Conservation (phyloP, 2,113 vertebrate species). For the Macrotis lagotis region DNA sequence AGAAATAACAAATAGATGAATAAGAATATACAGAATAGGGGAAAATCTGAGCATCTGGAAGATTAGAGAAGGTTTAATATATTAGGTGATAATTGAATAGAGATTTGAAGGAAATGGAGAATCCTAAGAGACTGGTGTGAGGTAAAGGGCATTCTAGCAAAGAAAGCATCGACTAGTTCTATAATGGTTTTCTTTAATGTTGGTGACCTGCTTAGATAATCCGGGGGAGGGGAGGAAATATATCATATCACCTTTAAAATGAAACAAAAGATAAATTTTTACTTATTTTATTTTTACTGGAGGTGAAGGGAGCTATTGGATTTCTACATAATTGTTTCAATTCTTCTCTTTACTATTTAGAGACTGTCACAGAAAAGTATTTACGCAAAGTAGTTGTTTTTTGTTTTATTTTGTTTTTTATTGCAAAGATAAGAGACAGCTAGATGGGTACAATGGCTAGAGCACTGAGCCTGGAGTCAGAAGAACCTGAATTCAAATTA, state of each 20-base stretch:
- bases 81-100: background rate
- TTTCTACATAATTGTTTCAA: too few species aligned
- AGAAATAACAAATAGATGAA: background rate
- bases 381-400: too few species aligned
- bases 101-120: background rate
- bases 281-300: too few species aligned
- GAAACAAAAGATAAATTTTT: background rate
- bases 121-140: background rate
- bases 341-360: too few species aligned
- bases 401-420: too few species aligned
- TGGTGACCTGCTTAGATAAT: conserved; percentile 14
- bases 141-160: background rate
- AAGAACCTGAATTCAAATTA: too few species aligned
- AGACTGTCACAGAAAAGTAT: too few species aligned
- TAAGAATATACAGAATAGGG: background rate
- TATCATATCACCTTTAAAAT: background rate
- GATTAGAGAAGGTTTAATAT: background rate
- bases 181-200: conserved; percentile 3
- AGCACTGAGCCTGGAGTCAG: too few species aligned
- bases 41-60: background rate
- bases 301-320: too few species aligned
- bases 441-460: too few species aligned
- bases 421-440: too few species aligned
- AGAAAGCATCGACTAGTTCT: background rate
- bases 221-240: background rate